A percentile compares a stretch with the other conserved stretches of the same genome.
These are phyloP conservation scores for Diadumene lineata DNA, from an alignment of 92 coral and sea anemone species.

Conservation along the genomic window DNA sequence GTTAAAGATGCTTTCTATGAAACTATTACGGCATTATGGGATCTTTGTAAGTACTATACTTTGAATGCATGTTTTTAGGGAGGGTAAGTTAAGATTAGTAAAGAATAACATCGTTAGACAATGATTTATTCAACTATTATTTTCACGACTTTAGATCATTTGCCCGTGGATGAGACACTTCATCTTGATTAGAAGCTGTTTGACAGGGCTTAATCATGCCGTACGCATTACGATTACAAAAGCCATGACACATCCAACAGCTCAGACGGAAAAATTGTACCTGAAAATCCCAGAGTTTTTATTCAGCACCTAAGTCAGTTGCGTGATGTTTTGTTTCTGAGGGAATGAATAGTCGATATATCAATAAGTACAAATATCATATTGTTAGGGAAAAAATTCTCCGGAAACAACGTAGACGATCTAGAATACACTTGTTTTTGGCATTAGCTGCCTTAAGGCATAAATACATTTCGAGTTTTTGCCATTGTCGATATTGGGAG, in stretches of 20 bases:
- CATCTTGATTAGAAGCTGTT: not conserved
- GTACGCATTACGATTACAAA: not conserved
- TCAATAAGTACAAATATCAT: not conserved
- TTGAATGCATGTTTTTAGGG: slow-evolving; percentile 4
- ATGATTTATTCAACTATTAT: not conserved
- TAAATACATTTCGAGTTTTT: not conserved
- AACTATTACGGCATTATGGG: slow-evolving; percentile 32
- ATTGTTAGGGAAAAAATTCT: not conserved
- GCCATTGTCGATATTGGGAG: not conserved
- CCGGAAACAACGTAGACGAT: not conserved
- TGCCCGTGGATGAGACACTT: not conserved
- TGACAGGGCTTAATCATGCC: slow-evolving; percentile 4
- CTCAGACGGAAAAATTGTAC: not conserved
- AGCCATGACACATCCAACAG: not conserved
- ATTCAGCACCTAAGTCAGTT: not conserved
- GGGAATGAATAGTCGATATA: not conserved
- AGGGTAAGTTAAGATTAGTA: slow-evolving; percentile 13
- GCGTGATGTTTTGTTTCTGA: not conserved
- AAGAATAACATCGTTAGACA: slow-evolving; percentile 1
- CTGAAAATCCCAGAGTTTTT: not conserved
- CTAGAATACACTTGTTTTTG: not conserved
- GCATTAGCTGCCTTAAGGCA: not conserved
- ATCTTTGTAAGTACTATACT: slow-evolving; percentile 3
- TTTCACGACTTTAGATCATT: not conserved
- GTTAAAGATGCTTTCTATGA: slow-evolving; percentile 10